Conservation (phyloP, 2,888 invertebrate genomes). For the Amiota mariae region DNA sequence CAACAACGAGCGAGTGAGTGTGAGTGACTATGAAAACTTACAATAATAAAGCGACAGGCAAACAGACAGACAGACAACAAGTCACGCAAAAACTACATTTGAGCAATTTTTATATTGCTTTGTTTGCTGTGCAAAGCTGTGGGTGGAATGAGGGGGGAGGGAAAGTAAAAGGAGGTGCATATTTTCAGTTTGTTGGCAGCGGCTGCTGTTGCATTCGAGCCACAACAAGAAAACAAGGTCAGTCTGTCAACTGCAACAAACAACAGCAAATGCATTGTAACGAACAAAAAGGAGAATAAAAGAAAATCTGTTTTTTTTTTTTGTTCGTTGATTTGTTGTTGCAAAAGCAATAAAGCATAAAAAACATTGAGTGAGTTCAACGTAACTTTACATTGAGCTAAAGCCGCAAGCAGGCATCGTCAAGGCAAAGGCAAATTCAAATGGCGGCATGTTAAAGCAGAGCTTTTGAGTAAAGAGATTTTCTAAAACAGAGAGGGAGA, state of each 20-base stretch:
- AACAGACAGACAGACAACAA: background rate
- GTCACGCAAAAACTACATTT: constrained; percentile 2
- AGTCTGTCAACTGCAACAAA: constrained; percentile 44
- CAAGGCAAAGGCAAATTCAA: no score
- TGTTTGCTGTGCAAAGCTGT: background rate
- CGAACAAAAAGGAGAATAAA: constrained; percentile 9
- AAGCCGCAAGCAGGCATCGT: no score
- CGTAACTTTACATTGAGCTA: constrained; percentile 39
- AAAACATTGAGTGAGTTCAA: constrained; percentile 47
- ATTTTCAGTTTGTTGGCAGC: constrained; percentile 40
- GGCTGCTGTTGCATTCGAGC: background rate
- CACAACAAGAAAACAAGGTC: constrained; percentile 53
- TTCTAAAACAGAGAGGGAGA: no score
- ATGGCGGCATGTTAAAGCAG: no score
- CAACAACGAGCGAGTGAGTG: constrained; percentile 24
- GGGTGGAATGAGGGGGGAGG: background rate
- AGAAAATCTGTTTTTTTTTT: background rate
- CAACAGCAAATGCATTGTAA: constrained; percentile 22
- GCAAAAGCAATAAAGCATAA: constrained; percentile 13
- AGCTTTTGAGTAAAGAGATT: no score
- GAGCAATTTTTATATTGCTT: background rate
- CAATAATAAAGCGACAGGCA: constrained; percentile 8
- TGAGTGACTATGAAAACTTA: constrained; percentile 34
- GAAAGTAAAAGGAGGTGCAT: constrained; percentile 42
- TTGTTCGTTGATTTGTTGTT: background rate